phyloP scores from a whole-genome alignment of 2,113 vertebrate genomes.

The Andinoacara biseriatus region DNA sequence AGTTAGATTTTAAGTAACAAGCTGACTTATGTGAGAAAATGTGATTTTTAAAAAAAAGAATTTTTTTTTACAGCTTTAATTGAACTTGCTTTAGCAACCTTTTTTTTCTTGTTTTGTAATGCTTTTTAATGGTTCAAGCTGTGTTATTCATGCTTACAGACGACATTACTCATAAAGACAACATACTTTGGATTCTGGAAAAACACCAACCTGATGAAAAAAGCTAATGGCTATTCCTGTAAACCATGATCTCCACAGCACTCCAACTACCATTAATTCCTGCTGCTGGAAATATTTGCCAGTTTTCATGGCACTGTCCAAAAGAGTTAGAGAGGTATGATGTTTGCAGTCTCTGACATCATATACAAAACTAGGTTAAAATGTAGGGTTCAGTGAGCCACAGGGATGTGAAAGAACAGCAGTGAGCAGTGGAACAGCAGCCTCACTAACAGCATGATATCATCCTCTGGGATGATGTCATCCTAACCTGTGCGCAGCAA shows the following conservation, averaged over 20 bases:
- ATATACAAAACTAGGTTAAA: not conserved
- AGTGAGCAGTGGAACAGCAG: not conserved
- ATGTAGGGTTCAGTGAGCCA: conserved; percentile 13
- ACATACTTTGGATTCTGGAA: not conserved
- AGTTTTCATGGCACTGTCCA: not conserved
- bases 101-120: not conserved
- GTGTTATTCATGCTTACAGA: not conserved
- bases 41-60: not conserved
- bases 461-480: conserved; percentile 55
- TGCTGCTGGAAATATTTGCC: not conserved
- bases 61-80: not conserved
- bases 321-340: not conserved
- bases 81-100: no score
- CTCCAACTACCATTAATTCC: not conserved
- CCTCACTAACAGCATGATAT: conserved; percentile 8
- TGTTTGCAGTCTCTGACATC: not conserved
- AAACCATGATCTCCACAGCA: not conserved
- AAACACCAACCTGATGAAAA: not conserved
- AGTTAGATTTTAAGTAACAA: not conserved
- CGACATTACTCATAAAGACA: not conserved
- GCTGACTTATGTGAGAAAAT: not conserved
- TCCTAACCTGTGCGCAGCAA: not conserved
- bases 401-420: not conserved
- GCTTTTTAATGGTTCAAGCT: not conserved
- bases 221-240: not conserved